Percentiles rank a stretch among this genome's conserved stretches.
phyloP scores from a whole-genome alignment of 1,140 invertebrate genomes.

The Lepidostoma basale region DNA sequence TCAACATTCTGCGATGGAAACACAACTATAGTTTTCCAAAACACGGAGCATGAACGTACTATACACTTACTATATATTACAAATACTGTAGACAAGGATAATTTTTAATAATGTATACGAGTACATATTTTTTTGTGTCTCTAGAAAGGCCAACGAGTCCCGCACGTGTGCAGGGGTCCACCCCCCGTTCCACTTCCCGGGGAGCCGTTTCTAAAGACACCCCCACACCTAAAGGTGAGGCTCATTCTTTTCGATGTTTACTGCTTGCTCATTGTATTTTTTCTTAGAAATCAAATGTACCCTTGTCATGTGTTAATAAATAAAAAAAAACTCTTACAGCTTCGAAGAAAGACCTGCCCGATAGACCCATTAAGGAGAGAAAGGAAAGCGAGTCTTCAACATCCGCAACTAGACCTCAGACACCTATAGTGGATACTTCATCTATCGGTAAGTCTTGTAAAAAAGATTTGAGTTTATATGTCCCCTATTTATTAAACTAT shows the following conservation, averaged over 20 bases:
- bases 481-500: too few relatives aligned
- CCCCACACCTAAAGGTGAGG: slow-evolving; percentile 55
- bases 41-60: too few relatives aligned
- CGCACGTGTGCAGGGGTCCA: slow-evolving; percentile 26
- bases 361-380: slow-evolving; percentile 23
- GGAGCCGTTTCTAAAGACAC: slow-evolving; percentile 54
- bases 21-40: too few relatives aligned
- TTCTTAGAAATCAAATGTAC: not conserved
- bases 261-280: not conserved
- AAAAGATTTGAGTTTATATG: slow-evolving; percentile 10
- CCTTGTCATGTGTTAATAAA: not conserved
- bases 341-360: slow-evolving; percentile 33
- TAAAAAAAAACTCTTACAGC: too few relatives aligned
- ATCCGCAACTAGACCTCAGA: not conserved
- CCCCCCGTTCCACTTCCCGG: slow-evolving; percentile 55
- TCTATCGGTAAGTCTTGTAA: not conserved
- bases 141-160: slow-evolving; percentile 36
- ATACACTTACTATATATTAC: too few relatives aligned
- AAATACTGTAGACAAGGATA: too few relatives aligned
- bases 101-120: too few relatives aligned
- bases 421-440: slow-evolving; percentile 8
- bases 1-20: too few relatives aligned
- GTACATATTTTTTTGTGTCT: slow-evolving; percentile 5
- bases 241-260: not conserved
- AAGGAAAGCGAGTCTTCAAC: slow-evolving; percentile 27